Evolutionary conservation across 92 coral and sea anemone genomes (phyloP).

Genomic region (Phymanthus crucifer): DNA sequence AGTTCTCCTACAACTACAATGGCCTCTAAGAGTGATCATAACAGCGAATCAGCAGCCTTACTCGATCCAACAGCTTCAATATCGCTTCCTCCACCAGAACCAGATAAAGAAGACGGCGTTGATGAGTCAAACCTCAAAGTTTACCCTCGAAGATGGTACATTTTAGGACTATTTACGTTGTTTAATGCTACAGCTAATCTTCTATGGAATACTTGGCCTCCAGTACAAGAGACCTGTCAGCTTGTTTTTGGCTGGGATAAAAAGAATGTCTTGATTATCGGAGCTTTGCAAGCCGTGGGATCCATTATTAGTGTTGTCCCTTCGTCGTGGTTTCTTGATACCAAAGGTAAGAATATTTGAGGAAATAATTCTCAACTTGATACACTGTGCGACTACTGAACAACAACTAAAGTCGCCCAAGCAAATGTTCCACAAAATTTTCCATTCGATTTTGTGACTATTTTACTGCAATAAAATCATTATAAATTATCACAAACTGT

Average conservation of each 20-base stretch:
- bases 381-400: too few species aligned
- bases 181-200: conserved; percentile 76
- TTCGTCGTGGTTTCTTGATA: conserved; percentile 90
- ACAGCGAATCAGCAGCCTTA: conserved; percentile 30
- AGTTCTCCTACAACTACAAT: too few species aligned
- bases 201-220: conserved; percentile 98
- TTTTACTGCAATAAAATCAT: too few species aligned
- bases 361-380: too few species aligned
- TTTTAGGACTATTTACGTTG: conserved; percentile 68
- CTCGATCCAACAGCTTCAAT: conserved; percentile 49
- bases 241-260: conserved; percentile 85
- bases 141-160: conserved; percentile 89
- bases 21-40: neutral
- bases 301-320: conserved; percentile 87
- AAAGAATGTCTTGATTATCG: conserved; percentile 80
- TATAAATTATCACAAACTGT: too few species aligned
- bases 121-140: conserved; percentile 37
- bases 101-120: neutral
- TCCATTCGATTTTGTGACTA: too few species aligned
- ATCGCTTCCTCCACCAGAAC: conserved; percentile 9
- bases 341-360: conserved; percentile 66
- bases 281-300: conserved; percentile 89
- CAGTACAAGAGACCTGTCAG: conserved; percentile 92
- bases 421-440: too few species aligned
- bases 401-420: too few species aligned